phyloP scores from a whole-genome alignment of 2,888 invertebrate genomes.

The Drosophila phalerata region DNA sequence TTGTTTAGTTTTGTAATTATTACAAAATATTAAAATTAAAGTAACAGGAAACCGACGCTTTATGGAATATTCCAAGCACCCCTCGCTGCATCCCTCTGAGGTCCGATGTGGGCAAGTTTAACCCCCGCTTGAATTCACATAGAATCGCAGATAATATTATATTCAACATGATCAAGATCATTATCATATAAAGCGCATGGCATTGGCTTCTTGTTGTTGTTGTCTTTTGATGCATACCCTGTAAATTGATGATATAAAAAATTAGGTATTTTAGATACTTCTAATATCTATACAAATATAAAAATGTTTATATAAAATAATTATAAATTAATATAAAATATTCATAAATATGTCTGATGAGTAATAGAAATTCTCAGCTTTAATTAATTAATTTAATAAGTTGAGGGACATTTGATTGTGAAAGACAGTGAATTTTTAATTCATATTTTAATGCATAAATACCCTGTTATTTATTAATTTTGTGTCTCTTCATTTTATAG shows the following conservation, averaged over 20 bases:
- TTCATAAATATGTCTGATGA: too few species aligned
- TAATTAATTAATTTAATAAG: too few species aligned
- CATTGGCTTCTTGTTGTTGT: slow-evolving; percentile 36
- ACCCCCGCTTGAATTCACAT: not conserved
- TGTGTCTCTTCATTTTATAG: not conserved
- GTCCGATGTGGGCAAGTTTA: not conserved
- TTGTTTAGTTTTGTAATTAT: slow-evolving; percentile 59
- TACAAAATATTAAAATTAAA: slow-evolving; percentile 39
- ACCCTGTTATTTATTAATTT: not conserved
- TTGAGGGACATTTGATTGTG: too few species aligned
- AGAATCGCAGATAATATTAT: slow-evolving; percentile 17
- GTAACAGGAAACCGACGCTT: slow-evolving; percentile 38
- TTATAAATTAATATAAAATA: too few species aligned
- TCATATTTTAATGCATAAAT: not conserved
- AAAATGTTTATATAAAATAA: too few species aligned
- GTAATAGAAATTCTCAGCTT: too few species aligned
- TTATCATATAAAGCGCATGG: slow-evolving; percentile 43
- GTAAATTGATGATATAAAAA: not conserved
- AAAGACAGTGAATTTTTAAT: too few species aligned
- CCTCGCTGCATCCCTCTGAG: slow-evolving; percentile 2
- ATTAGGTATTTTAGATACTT: not conserved
- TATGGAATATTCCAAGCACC: slow-evolving; percentile 43
- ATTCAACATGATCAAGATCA: slow-evolving; percentile 35
- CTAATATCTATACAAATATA: too few species aligned
- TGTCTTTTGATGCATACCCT: slow-evolving; percentile 20